Percentiles rank a stretch among this genome's conserved stretches.
phyloP scores from a whole-genome alignment of 1,140 invertebrate species.

The Psilanteris sp. region DNA sequence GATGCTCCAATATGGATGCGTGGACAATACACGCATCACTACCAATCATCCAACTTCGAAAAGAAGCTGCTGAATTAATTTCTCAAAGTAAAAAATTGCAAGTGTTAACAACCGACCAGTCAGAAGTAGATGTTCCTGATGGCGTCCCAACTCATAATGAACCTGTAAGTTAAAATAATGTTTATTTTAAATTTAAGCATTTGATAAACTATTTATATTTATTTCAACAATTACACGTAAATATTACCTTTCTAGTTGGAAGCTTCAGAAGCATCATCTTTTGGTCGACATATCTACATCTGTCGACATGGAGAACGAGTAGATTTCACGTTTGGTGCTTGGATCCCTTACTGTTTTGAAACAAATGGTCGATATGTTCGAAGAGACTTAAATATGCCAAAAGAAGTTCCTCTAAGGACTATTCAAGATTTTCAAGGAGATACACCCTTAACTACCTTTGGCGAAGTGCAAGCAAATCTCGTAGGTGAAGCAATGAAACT shows the following conservation, averaged over 20 bases:
- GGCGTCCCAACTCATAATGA: slow-evolving; percentile 70
- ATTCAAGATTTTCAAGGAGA: slow-evolving; percentile 88
- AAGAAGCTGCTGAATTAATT: slow-evolving; percentile 66
- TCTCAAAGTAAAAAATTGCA: slow-evolving; percentile 71
- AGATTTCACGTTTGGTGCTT: slow-evolving; percentile 94
- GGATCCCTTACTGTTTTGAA: slow-evolving; percentile 94
- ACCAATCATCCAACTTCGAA: slow-evolving; percentile 78
- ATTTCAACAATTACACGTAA: not conserved
- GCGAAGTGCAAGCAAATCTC: slow-evolving; percentile 85
- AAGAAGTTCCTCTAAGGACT: slow-evolving; percentile 83
- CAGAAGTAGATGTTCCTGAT: slow-evolving; percentile 76
- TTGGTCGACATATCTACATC: slow-evolving; percentile 84
- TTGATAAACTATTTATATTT: too few relatives aligned
- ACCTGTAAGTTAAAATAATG: slow-evolving; percentile 66
- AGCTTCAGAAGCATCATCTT: slow-evolving; percentile 68
- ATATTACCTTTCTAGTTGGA: slow-evolving; percentile 63
- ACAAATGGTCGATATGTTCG: slow-evolving; percentile 87
- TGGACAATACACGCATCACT: slow-evolving; percentile 91
- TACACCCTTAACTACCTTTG: slow-evolving; percentile 92
- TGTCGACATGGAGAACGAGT: slow-evolving; percentile 93
- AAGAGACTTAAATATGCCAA: slow-evolving; percentile 94
- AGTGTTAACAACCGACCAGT: slow-evolving; percentile 76
- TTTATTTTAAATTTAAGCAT: too few relatives aligned
- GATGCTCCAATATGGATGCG: slow-evolving; percentile 92
- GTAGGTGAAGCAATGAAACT: slow-evolving; percentile 89